These are phyloP conservation scores for Neosilurus hyrtlii DNA, from an alignment of 2,797 vertebrate genomes.

Conservation along the genomic window DNA sequence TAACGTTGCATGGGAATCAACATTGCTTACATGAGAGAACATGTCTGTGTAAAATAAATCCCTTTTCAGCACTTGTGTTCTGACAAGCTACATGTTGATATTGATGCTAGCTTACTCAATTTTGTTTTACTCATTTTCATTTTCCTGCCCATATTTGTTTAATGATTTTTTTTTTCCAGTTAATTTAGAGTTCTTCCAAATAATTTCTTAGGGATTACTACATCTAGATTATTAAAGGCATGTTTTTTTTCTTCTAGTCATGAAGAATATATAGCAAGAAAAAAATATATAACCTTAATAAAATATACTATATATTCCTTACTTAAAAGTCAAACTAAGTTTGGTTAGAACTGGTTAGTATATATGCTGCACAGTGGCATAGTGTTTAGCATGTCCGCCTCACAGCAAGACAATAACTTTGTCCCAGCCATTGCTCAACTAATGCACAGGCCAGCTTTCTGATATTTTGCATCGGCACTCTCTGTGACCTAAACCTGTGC, in stretches of 20 bases:
- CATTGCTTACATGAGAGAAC: constrained; percentile 46
- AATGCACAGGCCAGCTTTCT: no score
- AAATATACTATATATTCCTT: no score
- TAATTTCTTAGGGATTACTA: background rate
- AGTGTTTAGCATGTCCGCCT: no score
- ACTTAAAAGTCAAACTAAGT: background rate
- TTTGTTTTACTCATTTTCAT: background rate
- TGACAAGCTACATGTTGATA: constrained; percentile 18
- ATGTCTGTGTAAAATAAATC: constrained; percentile 44
- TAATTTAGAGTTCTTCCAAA: background rate
- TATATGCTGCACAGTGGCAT: no score
- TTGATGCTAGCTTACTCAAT: constrained; percentile 40
- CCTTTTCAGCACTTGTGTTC: constrained; percentile 24
- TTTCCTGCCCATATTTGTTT: background rate
- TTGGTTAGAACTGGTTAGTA: no score
- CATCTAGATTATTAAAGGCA: background rate
- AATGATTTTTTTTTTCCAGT: background rate
- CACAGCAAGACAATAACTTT: no score
- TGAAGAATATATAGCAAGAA: background rate
- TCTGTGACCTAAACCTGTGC: no score
- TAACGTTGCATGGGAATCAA: constrained; percentile 44
- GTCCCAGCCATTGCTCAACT: no score
- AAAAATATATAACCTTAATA: background rate
- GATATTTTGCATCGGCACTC: no score
- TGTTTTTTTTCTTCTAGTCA: background rate